Percentiles rank a stretch among this genome's conserved stretches.
Evolutionary conservation across 2,797 vertebrate species (phyloP).

Genomic region (Lagocephalus sceleratus): DNA sequence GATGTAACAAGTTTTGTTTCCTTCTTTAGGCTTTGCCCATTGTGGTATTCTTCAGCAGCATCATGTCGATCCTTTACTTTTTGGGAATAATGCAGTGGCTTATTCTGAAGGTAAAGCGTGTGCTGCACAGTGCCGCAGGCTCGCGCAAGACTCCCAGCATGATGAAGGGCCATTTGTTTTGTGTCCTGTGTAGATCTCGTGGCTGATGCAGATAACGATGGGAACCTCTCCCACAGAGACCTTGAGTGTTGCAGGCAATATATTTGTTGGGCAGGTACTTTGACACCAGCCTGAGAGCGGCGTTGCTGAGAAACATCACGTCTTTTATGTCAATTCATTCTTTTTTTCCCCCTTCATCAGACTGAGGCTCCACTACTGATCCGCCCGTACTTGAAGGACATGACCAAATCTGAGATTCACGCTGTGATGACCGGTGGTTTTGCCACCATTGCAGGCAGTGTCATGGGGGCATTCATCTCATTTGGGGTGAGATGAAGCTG

Average conservation of each 20-base stretch:
- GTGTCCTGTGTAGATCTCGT: slow-evolving; percentile 82
- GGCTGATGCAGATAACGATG: slow-evolving; percentile 91
- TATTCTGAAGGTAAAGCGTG: slow-evolving; percentile 85
- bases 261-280: slow-evolving; percentile 94
- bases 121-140: not conserved
- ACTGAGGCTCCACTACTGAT: slow-evolving; percentile 91
- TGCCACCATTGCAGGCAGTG: slow-evolving; percentile 92
- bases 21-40: slow-evolving; percentile 84
- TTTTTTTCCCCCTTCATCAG: slow-evolving; percentile 56
- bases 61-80: slow-evolving; percentile 94
- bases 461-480: slow-evolving; percentile 94
- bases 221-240: slow-evolving; percentile 90
- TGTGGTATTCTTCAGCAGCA: slow-evolving; percentile 93
- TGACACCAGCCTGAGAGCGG: not conserved
- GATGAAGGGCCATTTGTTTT: slow-evolving; percentile 44
- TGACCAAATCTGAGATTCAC: slow-evolving; percentile 94
- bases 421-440: slow-evolving; percentile 93
- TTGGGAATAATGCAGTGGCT: slow-evolving; percentile 93
- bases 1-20: slow-evolving; percentile 9
- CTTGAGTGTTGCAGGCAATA: slow-evolving; percentile 92
- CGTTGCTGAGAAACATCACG: not conserved
- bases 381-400: slow-evolving; percentile 87
- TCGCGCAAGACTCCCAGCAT: slow-evolving; percentile 8
- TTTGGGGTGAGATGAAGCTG: slow-evolving; percentile 82
- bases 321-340: not conserved